A percentile compares a stretch with the other conserved stretches of the same genome.
phyloP scores from a whole-genome alignment of 2,113 vertebrate genomes.

The Hemiscyllium ocellatum region DNA sequence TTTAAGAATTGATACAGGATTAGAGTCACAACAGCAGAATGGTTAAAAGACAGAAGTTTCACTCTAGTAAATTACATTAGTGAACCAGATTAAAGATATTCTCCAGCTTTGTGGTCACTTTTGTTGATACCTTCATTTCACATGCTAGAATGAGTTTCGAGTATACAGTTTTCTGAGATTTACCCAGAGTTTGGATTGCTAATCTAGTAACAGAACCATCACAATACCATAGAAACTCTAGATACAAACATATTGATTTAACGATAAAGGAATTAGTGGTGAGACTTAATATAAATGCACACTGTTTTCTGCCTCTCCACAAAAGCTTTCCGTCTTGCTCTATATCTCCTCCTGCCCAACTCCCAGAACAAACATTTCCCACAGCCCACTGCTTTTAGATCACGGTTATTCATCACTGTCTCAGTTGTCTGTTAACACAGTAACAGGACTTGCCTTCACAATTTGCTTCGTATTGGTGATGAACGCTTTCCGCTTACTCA shows the following conservation, averaged over 20 bases:
- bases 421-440: neutral
- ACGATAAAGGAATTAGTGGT: neutral
- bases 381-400: neutral
- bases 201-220: neutral
- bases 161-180: neutral
- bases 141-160: neutral
- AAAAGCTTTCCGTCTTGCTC: neutral
- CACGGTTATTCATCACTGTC: neutral
- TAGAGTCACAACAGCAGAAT: neutral
- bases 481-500: constrained; percentile 86
- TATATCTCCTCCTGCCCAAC: neutral
- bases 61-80: neutral
- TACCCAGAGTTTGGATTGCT: too few species aligned
- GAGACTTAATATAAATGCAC: neutral
- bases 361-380: neutral
- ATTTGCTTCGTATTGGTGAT: constrained; percentile 80
- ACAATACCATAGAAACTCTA: neutral
- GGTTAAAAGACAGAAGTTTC: neutral
- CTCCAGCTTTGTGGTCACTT: neutral
- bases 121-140: neutral
- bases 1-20: neutral
- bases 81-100: neutral
- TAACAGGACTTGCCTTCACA: constrained; percentile 70
- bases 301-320: neutral
- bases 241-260: neutral